Base-by-base conservation (phyloP, 1,140 invertebrate genomes). In the Drosophila takahashii region DNA sequence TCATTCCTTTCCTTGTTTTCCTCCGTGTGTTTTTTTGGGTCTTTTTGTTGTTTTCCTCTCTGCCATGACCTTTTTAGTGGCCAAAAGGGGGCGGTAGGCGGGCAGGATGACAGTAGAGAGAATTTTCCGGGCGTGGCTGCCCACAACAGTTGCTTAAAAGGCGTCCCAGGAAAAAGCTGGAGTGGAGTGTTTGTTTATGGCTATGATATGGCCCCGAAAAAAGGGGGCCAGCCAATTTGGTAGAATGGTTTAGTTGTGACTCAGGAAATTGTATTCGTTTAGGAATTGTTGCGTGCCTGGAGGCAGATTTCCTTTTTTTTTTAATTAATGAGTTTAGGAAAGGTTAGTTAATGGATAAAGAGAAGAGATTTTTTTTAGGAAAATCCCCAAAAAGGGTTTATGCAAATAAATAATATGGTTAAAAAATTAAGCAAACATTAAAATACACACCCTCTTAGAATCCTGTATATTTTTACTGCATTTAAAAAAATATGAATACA, bases 41-140 rank as follows among this genome's bases (percentile, higher is more conserved):
- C 9, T 52, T 61, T 26, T 50, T 50, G 69, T 59, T 37, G 58
- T 50, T 74, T 59, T 66, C 59, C 79, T 80, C 69, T 34, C 60
- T 75, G 70, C 51, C 83, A 53, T 83, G 83, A 86, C 83, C 83
- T 86, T 86, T 86, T 86, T 51, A 66, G 54, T 39, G 53, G 48
- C 1, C 53, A 56, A 4, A n/a, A 47, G 41, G 41, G 27, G 47
- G 7, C 47, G 47, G 26, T 11, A 26, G 47, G 47, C 45, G 45
- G 45, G 4, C 2, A 15, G 18, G 27, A 13, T 60, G 36, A 26
- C 9, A 11, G 69, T 13, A 41, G 58, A 60, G 53, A 53, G 37
- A 59, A 85, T 83, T 87, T 87, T 87, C 79, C 87, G 76, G 83
- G 83, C 83, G 83, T 87, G 83, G 83, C 75, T 67, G 60, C 37